A percentile compares a stretch with the other conserved stretches of the same genome.
Conservation (phyloP, 2,888 invertebrate species). For the Parelbella ahira region DNA sequence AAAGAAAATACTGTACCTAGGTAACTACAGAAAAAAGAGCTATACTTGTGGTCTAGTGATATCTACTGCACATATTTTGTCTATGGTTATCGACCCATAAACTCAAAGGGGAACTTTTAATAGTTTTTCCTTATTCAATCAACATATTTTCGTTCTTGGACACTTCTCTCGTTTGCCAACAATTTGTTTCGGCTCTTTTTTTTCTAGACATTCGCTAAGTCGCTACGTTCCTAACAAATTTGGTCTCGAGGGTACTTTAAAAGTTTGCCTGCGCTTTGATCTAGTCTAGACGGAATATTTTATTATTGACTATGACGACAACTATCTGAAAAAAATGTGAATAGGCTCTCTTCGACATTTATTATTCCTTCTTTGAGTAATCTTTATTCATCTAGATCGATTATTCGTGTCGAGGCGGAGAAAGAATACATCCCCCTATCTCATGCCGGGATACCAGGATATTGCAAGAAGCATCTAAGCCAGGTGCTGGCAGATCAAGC, state of each 20-base stretch:
- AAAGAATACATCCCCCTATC: too few relatives aligned
- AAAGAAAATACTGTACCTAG: too few relatives aligned
- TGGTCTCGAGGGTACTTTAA: constrained; percentile 61
- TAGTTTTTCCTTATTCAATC: constrained; percentile 80
- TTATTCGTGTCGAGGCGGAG: too few relatives aligned
- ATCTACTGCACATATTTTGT: too few relatives aligned
- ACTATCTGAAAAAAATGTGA: constrained; percentile 18
- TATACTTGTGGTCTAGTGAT: too few relatives aligned
- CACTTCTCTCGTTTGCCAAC: constrained; percentile 75
- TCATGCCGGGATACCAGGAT: too few relatives aligned
- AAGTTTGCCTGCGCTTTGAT: constrained; percentile 51
- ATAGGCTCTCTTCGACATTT: constrained; percentile 11
- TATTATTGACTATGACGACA: constrained; percentile 36
- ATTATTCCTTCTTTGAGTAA: constrained; percentile 6
- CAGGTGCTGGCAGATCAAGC: too few relatives aligned
- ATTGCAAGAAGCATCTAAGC: too few relatives aligned
- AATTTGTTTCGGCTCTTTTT: constrained; percentile 75
- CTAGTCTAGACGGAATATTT: constrained; percentile 59
- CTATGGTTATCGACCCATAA: constrained; percentile 61
- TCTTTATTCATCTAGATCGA: too few relatives aligned
- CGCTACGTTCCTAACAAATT: constrained; percentile 60
- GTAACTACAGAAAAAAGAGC: too few relatives aligned
- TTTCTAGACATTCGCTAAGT: constrained; percentile 53
- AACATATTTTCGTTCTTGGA: constrained; percentile 77
- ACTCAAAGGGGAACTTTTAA: constrained; percentile 69